Conservation (phyloP, 2,888 invertebrate genomes). For the Drosophila monieri region DNA sequence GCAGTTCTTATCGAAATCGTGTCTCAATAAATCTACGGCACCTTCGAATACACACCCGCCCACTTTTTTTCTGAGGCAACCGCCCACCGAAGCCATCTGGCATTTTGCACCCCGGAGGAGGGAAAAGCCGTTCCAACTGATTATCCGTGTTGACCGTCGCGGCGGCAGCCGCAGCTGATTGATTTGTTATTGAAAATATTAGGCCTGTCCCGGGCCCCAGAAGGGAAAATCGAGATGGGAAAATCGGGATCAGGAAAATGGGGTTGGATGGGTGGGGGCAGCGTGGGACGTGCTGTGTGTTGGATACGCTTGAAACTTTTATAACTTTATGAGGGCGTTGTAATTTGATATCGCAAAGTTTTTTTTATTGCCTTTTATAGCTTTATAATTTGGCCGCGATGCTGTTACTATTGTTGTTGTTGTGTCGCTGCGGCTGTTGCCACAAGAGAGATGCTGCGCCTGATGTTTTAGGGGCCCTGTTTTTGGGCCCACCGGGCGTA, state of each 20-base stretch:
- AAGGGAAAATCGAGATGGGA: slow-evolving; percentile 25
- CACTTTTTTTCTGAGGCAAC: slow-evolving; percentile 6
- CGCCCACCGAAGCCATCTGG: slow-evolving; percentile 28
- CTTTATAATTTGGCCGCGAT: slow-evolving; percentile 79
- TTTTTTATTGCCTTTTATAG: slow-evolving; percentile 78
- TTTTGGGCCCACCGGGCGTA: slow-evolving; percentile 57
- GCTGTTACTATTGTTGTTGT: slow-evolving; percentile 54
- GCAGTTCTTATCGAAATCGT: slow-evolving; percentile 67
- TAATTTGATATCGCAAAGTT: slow-evolving; percentile 78
- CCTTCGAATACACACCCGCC: slow-evolving; percentile 48
- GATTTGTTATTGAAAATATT: slow-evolving; percentile 79
- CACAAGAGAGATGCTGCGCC: slow-evolving; percentile 34
- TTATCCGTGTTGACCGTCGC: slow-evolving; percentile 73
- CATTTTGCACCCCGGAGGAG: slow-evolving; percentile 23
- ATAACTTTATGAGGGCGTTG: slow-evolving; percentile 78
- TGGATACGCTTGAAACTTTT: slow-evolving; percentile 78
- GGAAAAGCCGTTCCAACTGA: slow-evolving; percentile 61
- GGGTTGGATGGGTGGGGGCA: neutral
- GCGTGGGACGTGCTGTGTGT: slow-evolving; percentile 60
- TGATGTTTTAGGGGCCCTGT: neutral
- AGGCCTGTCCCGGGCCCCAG: slow-evolving; percentile 55
- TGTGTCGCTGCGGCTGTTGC: slow-evolving; percentile 31
- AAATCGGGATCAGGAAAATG: slow-evolving; percentile 14
- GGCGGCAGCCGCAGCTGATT: slow-evolving; percentile 68
- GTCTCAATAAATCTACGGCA: slow-evolving; percentile 74